These are phyloP conservation scores for Aspidiotus destructor DNA, from an alignment of 2,888 invertebrate species.

Conservation along the genomic window DNA sequence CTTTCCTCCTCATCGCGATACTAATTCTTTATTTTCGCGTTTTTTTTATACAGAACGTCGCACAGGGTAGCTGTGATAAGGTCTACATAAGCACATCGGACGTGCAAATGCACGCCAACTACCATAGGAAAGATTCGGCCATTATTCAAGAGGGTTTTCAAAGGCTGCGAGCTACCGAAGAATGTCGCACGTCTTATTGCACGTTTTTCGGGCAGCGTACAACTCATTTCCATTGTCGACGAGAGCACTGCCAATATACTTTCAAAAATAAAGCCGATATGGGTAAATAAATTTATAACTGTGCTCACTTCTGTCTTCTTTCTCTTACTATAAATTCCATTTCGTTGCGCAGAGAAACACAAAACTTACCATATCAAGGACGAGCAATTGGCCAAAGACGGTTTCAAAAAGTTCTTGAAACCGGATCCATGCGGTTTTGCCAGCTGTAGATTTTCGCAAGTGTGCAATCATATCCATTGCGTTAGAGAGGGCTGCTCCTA, in stretches of 20 bases:
- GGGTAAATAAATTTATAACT: conserved; percentile 56
- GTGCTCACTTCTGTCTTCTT: not conserved
- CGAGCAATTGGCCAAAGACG: conserved; percentile 86
- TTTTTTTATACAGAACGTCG: conserved; percentile 11
- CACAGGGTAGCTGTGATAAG: conserved; percentile 45
- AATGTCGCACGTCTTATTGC: conserved; percentile 83
- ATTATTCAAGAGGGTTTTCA: conserved; percentile 97
- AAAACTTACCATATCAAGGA: conserved; percentile 97
- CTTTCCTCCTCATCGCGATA: too few relatives aligned
- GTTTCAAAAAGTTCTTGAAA: conserved; percentile 98
- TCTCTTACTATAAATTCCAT: conserved; percentile 6
- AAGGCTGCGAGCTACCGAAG: conserved; percentile 89
- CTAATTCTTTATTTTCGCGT: too few relatives aligned
- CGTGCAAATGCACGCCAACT: conserved; percentile 99
- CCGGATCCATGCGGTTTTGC: conserved; percentile 87
- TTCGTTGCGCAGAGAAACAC: conserved; percentile 73
- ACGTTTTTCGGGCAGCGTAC: conserved; percentile 88
- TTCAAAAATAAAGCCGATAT: conserved; percentile 99
- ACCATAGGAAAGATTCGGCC: conserved; percentile 94
- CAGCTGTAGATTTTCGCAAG: conserved; percentile 83
- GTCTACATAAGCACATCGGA: conserved; percentile 98
- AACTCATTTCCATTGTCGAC: conserved; percentile 93
- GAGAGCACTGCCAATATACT: conserved; percentile 83
- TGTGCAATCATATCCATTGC: conserved; percentile 97
- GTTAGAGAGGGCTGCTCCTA: conserved; percentile 90